Base-by-base conservation (phyloP, 2,113 vertebrate genomes). In the Shinisaurus crocodilurus region DNA sequence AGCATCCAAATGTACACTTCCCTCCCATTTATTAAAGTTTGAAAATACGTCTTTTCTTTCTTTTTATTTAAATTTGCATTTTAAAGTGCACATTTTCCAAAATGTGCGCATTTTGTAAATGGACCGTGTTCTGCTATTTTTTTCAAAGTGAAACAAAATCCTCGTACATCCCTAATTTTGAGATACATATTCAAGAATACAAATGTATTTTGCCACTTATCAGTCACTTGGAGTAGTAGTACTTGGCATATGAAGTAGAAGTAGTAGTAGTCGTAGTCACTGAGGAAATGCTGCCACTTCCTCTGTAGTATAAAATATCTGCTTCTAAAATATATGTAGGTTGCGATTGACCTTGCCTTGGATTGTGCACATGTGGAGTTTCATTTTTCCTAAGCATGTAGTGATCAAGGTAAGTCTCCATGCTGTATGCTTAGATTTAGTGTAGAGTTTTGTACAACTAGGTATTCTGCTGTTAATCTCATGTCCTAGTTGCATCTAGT, bases 401-500 rank as follows among this genome's bases (percentile, higher is more conserved):
- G 43, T 91, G 40, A 74, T 90, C 13, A 88, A 86, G 81, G 93
- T 90, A 92, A 85, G 87, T 63, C 40, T 29, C 12, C 89, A 65
- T 88, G 82, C 84, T 93, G 34, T 92, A 43, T 93, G 90, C 86
- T 90, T 95, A 92, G 67, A 90, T 87, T 94, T 74, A 91, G 88
- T 34, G 0, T 69, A 90, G 88, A 83, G 75, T 67, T 95, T 90
- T 80, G 45, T 94, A 57, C 90, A 10, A 63, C 83, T 84, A 90
- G 91, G 69, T 86, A 4, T 92, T 92, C 88, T 84, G 15, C 77
- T 89, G 70, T 92, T 96, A 93, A 95, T 94, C 90, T 91, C 87
- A 92, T 95, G 83, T 96, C 94, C 95, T 95, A 95, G 94, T 92
- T 95, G 90, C 95, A 96, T 94, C 93, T 92, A 89, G 88, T 95